Evolutionary conservation across 2,797 vertebrate genomes (phyloP).

Genomic region (Telmatherina bonti): DNA sequence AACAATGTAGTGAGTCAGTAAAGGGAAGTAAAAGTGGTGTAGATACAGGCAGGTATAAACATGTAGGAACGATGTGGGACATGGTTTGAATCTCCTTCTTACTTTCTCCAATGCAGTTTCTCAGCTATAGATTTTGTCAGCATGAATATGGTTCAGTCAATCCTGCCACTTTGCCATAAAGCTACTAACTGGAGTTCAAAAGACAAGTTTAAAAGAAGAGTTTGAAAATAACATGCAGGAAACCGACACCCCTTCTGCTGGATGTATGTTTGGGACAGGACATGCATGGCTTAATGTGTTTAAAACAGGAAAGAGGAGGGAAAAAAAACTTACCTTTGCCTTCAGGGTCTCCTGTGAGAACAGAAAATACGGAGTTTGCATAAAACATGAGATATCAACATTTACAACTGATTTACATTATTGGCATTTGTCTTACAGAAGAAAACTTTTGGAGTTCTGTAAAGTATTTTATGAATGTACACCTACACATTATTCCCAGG

Average conservation of each 20-base stretch:
- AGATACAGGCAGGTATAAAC: conserved; percentile 30
- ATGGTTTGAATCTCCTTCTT: background rate
- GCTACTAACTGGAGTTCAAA: conserved; percentile 8
- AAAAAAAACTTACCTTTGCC: conserved; percentile 56
- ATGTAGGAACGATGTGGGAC: conserved; percentile 12
- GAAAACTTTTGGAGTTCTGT: background rate
- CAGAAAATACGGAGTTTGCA: conserved; percentile 36
- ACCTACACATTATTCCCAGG: background rate
- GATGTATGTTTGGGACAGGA: conserved; percentile 21
- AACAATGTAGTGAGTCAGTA: conserved; percentile 33
- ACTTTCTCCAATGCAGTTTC: background rate
- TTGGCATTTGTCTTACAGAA: background rate
- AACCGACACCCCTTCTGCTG: conserved; percentile 5
- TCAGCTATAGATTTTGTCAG: background rate
- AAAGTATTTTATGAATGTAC: background rate
- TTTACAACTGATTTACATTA: background rate
- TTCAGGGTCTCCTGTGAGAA: conserved; percentile 20
- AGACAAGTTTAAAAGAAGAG: conserved; percentile 6
- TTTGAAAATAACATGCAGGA: conserved; percentile 15
- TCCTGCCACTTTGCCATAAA: background rate
- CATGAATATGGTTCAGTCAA: background rate
- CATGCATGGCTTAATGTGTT: conserved; percentile 4
- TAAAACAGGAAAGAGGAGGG: conserved; percentile 25
- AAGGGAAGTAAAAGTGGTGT: conserved; percentile 29
- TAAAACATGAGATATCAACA: conserved; percentile 7